Evolutionary conservation across 2,797 vertebrate species (phyloP).

Genomic region (Aphelocoma californica): DNA sequence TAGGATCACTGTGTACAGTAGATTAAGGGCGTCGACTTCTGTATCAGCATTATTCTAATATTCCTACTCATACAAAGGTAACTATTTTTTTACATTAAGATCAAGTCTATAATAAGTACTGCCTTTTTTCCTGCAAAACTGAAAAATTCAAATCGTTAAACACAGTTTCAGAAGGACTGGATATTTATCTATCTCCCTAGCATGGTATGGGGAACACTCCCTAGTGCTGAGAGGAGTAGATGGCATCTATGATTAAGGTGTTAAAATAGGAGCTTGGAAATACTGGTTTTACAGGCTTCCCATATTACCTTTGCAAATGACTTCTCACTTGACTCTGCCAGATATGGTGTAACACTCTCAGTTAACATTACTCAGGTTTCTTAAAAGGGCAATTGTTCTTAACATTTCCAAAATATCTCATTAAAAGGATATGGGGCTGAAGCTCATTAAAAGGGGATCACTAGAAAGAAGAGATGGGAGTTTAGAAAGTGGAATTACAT

Average conservation of each 20-base stretch:
- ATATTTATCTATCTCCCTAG: background rate
- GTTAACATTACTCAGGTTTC: background rate
- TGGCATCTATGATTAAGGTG: background rate
- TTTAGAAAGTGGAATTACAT: background rate
- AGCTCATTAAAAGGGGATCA: background rate
- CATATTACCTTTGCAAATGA: background rate
- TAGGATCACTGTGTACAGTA: background rate
- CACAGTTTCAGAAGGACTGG: background rate
- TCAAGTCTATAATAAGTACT: background rate
- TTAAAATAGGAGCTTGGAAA: constrained; percentile 1
- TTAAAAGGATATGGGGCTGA: background rate
- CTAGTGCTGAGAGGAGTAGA: background rate
- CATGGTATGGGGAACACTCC: background rate
- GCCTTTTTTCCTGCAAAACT: background rate
- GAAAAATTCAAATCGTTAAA: background rate
- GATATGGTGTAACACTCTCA: background rate
- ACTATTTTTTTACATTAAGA: background rate
- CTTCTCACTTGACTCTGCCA: background rate
- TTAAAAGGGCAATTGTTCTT: background rate
- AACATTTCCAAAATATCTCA: background rate
- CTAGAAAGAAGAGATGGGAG: background rate
- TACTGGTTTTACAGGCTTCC: constrained; percentile 31
- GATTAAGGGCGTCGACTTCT: background rate
- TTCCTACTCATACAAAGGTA: background rate
- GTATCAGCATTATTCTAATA: background rate